phyloP scores from a whole-genome alignment of 2,797 vertebrate genomes.

The Coranthus polyacanthus region DNA sequence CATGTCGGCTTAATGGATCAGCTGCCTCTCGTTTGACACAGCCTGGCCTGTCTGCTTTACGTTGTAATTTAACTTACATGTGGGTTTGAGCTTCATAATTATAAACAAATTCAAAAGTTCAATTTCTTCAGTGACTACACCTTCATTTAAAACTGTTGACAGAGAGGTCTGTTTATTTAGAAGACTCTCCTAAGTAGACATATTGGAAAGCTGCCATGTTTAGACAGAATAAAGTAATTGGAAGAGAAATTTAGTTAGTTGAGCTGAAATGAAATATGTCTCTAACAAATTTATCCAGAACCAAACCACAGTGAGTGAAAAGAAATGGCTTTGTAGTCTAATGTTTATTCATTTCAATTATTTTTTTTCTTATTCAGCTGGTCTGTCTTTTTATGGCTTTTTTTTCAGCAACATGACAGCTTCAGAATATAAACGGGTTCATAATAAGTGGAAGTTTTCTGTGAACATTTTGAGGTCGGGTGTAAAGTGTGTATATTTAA shows the following conservation, averaged over 20 bases:
- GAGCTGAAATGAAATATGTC: neutral
- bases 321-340: neutral
- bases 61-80: too few species aligned
- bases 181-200: neutral
- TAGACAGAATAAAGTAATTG: slow-evolving; percentile 1
- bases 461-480: too few species aligned
- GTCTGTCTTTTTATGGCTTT: neutral
- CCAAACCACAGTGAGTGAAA: neutral
- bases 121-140: neutral
- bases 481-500: too few species aligned
- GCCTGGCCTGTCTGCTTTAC: too few species aligned
- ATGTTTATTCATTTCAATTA: neutral
- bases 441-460: neutral
- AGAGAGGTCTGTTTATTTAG: neutral
- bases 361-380: too few species aligned
- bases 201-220: neutral
- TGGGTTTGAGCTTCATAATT: too few species aligned
- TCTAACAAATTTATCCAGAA: neutral
- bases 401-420: neutral
- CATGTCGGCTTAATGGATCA: neutral
- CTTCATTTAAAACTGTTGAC: neutral
- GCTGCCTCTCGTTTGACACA: too few species aligned
- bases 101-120: too few species aligned
- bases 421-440: neutral
- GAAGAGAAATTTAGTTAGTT: neutral